Evolutionary conservation across 30 jellyfish, hydroid and myxozoan genomes (phyloP).

Genomic region (Catostylus mosaicus): DNA sequence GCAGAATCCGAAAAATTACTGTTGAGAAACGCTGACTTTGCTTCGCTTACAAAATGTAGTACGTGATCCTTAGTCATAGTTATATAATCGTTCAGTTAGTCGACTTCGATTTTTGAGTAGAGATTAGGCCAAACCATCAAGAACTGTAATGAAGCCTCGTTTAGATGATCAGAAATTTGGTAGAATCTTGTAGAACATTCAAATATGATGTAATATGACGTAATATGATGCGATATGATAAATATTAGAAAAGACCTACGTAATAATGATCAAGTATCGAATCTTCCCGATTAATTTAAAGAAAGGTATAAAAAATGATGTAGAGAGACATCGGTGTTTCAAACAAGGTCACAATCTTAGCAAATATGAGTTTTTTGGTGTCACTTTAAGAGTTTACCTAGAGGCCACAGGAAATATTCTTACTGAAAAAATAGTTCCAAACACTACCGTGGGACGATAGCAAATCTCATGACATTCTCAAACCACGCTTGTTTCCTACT

Average conservation of each 20-base stretch:
- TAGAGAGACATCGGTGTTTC: no score
- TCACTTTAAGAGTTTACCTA: no score
- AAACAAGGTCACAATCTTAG: no score
- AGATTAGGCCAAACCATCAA: not conserved
- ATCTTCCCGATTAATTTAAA: not conserved
- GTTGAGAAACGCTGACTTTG: not conserved
- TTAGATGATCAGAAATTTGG: not conserved
- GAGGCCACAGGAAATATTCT: no score
- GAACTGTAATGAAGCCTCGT: not conserved
- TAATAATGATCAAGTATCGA: not conserved
- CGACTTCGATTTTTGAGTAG: not conserved
- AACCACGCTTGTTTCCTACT: no score
- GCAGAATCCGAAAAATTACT: no score
- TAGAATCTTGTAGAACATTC: not conserved
- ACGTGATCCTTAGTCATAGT: not conserved
- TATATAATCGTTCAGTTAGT: not conserved
- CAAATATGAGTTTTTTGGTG: not conserved
- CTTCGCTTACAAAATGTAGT: not conserved
- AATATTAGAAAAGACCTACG: not conserved
- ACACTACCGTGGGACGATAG: no score
- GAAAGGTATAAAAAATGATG: not conserved
- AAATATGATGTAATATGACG: not conserved
- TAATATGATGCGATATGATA: not conserved
- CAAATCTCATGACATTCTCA: no score
- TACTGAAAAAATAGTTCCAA: no score